Conservation (phyloP, 2,888 invertebrate genomes). For the Lycophotia porphyrea region DNA sequence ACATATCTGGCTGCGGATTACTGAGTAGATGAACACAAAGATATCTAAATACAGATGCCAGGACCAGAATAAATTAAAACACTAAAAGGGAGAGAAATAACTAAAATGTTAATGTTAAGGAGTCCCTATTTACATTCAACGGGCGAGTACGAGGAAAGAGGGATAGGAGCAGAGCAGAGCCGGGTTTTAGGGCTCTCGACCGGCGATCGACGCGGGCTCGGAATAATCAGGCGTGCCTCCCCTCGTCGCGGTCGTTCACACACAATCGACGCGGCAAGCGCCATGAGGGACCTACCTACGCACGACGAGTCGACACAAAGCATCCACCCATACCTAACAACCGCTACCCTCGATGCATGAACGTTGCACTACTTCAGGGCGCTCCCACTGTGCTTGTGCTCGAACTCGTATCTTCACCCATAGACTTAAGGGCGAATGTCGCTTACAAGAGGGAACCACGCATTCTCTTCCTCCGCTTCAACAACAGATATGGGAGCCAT, state of each 20-base stretch:
- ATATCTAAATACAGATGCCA: conserved; percentile 59
- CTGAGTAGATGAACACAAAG: conserved; percentile 48
- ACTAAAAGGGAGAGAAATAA: conserved; percentile 68
- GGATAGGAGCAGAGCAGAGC: conserved; percentile 71
- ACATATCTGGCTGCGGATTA: conserved; percentile 51
- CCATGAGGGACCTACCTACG: conserved; percentile 86
- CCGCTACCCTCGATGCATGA: conserved; percentile 80
- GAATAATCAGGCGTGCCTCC: conserved; percentile 88
- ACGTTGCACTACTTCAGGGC: conserved; percentile 76
- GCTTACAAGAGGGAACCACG: conserved; percentile 60
- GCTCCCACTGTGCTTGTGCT: conserved; percentile 24
- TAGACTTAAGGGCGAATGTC: conserved; percentile 48
- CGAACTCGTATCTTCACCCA: conserved; percentile 68
- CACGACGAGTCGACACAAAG: conserved; percentile 84
- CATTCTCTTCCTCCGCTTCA: conserved; percentile 77
- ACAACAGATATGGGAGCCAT: conserved; percentile 67
- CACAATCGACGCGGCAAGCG: conserved; percentile 85
- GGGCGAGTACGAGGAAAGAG: conserved; percentile 72
- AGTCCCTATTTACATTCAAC: conserved; percentile 84
- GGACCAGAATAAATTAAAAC: conserved; percentile 72
- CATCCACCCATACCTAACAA: conserved; percentile 85
- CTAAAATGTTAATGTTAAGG: conserved; percentile 75
- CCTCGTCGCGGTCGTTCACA: conserved; percentile 89
- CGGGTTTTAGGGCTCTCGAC: conserved; percentile 85
- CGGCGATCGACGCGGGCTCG: conserved; percentile 84